Evolutionary conservation across 2,113 vertebrate genomes (phyloP), one percentile per base, ranked within the genome.

Genomic region (Amphiprion percula): DNA sequence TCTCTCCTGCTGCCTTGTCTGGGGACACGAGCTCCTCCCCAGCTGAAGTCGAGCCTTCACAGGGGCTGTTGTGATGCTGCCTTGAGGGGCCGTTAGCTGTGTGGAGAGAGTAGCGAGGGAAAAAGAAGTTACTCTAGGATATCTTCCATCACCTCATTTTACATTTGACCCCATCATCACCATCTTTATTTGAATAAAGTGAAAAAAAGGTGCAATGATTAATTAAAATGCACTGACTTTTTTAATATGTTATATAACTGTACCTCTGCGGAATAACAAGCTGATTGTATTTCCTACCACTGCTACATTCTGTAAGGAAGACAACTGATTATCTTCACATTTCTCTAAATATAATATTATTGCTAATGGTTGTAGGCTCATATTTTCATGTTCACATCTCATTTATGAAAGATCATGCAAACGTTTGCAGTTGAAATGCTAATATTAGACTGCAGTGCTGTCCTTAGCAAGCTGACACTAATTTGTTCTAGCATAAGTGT

Each of bases 1-100:
- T 80, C 84, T 83, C 66, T 79, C 77, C 82, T 76, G 82, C 82
- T 74, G 80, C 82, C 73, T 88, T 61, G 74, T 87, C 77, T 68
- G 75, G 81, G 85, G 77, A 89, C 44, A 5, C 49, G 10, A 37
- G 63, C 64, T 61, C 80, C 88, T 85, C 72, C 81, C 77, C 7
- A 62, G 60, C 68, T 70, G 49, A 65, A 75, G 53, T 80, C 30
- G 2, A 24, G 68, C n/a, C 59, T 73, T 82, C 72, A 64, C 79
- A 46, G 70, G 68, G 70, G 62, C 71, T 64, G 76, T 62, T 65
- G 41, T 53, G 50, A 70, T 67, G 74, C 53, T 68, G 58, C 60
- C 63, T 28, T 49, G 28, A 49, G 75, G 75, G 65, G 63, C 55
- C 79, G 61, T 44, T 63, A 58, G 61, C 69, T 11, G 23, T 30